phyloP scores from a whole-genome alignment of 1,140 invertebrate genomes.

The Oscheius sp. region DNA sequence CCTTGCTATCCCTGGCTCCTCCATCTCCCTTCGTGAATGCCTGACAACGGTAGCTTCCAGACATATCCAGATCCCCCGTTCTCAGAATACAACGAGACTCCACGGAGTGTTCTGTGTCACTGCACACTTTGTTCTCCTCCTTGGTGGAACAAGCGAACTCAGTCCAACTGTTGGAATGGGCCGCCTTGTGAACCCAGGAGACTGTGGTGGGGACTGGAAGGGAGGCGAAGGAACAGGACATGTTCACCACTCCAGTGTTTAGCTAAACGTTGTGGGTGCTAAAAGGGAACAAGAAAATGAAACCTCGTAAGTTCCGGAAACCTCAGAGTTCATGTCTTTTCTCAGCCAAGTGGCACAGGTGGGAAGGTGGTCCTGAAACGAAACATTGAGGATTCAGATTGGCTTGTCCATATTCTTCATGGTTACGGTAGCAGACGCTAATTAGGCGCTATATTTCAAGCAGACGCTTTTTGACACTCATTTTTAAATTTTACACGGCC shows the following conservation, averaged over 20 bases:
- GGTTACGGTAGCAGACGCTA: background rate
- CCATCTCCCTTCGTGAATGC: background rate
- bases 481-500: background rate
- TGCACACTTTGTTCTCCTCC: background rate
- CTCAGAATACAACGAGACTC: background rate
- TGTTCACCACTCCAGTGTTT: background rate
- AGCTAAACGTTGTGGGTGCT: background rate
- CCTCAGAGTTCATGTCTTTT: background rate
- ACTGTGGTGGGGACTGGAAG: background rate
- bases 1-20: background rate
- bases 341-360: background rate
- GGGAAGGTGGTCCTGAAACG: background rate
- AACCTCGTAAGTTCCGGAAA: background rate
- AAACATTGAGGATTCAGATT: background rate
- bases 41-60: background rate
- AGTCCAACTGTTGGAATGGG: background rate
- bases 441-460: background rate
- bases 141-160: background rate
- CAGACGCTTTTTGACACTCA: background rate
- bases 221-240: conserved; percentile 5
- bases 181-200: background rate
- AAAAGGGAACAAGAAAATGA: background rate
- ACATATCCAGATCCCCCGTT: background rate
- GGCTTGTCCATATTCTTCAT: background rate
- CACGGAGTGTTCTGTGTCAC: background rate